Conservation (phyloP, 92 coral and sea anemone species). For the Pocillopora meandrina region DNA sequence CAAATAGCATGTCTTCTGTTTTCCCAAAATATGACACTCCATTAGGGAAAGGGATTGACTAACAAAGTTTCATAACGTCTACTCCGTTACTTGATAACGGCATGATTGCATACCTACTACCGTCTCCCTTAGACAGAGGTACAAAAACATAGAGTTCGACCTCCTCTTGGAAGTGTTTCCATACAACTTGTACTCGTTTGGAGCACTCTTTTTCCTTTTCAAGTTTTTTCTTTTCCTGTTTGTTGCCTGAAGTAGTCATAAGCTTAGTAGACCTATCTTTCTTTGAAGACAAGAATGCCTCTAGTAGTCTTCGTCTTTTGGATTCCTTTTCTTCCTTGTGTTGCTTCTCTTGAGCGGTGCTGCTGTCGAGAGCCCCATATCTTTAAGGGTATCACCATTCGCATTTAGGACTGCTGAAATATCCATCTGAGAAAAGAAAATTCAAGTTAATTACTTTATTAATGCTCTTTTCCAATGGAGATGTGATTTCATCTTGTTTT, state of each 20-base stretch:
- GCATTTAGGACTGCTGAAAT: constrained; percentile 58
- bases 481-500: background rate
- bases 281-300: constrained; percentile 66
- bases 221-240: constrained; percentile 41
- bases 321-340: constrained; percentile 50
- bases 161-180: constrained; percentile 19
- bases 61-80: constrained; percentile 40
- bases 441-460: constrained; percentile 41
- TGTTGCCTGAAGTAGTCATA: constrained; percentile 26
- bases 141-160: constrained; percentile 52
- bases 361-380: constrained; percentile 66
- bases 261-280: constrained; percentile 50
- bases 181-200: background rate
- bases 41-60: constrained; percentile 48
- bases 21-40: constrained; percentile 55
- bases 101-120: constrained; percentile 52
- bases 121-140: constrained; percentile 58
- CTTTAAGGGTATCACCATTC: constrained; percentile 63
- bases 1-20: constrained; percentile 54
- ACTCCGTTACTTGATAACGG: constrained; percentile 41
- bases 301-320: constrained; percentile 59
- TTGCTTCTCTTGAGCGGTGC: constrained; percentile 51
- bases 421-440: constrained; percentile 60
- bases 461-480: constrained; percentile 45
- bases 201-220: too few species aligned